phyloP scores from a whole-genome alignment of 2,113 vertebrate genomes.

The Vulpes lagopus region DNA sequence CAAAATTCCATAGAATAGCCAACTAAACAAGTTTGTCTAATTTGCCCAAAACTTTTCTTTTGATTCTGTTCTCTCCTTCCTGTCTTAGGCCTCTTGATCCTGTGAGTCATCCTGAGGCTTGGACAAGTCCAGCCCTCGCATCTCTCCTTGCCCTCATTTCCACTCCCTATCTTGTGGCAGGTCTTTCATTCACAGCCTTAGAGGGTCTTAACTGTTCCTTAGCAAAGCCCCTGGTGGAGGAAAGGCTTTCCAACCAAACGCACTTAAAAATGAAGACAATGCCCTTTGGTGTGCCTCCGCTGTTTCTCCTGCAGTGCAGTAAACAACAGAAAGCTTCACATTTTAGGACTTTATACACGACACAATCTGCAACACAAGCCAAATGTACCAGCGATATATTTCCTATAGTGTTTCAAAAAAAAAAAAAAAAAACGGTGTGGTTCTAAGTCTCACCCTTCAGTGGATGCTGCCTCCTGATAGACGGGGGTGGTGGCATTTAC shows the following conservation, averaged over 20 bases:
- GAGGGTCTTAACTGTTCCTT: background rate
- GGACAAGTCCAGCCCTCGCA: background rate
- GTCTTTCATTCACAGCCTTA: slow-evolving; percentile 24
- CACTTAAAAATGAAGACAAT: slow-evolving; percentile 52
- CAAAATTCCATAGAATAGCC: background rate
- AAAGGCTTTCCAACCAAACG: slow-evolving; percentile 56
- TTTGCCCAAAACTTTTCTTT: background rate
- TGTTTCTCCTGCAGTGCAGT: background rate
- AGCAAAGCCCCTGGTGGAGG: slow-evolving; percentile 33
- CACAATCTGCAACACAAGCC: background rate
- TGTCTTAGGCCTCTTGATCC: slow-evolving; percentile 9
- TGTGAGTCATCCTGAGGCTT: background rate
- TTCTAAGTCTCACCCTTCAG: background rate
- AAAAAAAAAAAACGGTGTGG: background rate
- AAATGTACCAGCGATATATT: background rate
- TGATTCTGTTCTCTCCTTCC: background rate
- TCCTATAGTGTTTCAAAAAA: slow-evolving; percentile 49
- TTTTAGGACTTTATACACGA: slow-evolving; percentile 36
- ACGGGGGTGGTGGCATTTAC: slow-evolving; percentile 47
- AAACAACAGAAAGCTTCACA: slow-evolving; percentile 34
- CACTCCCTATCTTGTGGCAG: background rate
- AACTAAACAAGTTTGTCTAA: background rate
- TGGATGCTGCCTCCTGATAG: background rate
- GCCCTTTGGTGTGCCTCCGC: background rate
- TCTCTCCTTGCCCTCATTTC: background rate